A percentile compares a stretch with the other conserved stretches of the same genome.
phyloP scores from a whole-genome alignment of 2,797 vertebrate species.

The Dicrostonyx torquatus region DNA sequence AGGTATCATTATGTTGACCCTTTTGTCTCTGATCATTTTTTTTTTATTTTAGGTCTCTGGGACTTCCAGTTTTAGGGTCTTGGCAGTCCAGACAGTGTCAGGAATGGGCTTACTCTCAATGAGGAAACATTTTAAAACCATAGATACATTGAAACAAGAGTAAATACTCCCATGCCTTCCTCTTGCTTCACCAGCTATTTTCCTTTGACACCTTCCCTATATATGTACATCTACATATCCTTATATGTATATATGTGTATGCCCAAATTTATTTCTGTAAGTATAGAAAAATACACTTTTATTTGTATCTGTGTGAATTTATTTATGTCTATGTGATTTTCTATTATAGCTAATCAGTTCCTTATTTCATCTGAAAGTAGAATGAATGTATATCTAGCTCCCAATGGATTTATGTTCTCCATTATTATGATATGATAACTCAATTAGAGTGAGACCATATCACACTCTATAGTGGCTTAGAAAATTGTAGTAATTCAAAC shows the following conservation, averaged over 20 bases:
- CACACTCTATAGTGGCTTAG: not conserved
- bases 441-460: not conserved
- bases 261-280: not conserved
- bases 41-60: not conserved
- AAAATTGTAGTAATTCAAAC: not conserved
- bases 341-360: not conserved
- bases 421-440: too few species aligned
- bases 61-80: not conserved
- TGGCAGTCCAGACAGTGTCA: not conserved
- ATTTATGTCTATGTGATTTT: not conserved
- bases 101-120: not conserved
- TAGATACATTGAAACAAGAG: not conserved
- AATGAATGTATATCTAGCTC: not conserved
- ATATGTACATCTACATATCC: not conserved
- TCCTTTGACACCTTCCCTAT: not conserved
- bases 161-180: not conserved
- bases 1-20: not conserved
- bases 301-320: not conserved
- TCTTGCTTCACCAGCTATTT: not conserved
- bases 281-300: not conserved
- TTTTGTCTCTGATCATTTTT: not conserved
- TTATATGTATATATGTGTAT: not conserved
- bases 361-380: not conserved
- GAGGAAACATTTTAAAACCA: not conserved
- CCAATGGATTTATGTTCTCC: not conserved